A percentile compares a stretch with the other conserved stretches of the same genome.
phyloP scores from a whole-genome alignment of 2,888 invertebrate species.

The Saturnia japonica region DNA sequence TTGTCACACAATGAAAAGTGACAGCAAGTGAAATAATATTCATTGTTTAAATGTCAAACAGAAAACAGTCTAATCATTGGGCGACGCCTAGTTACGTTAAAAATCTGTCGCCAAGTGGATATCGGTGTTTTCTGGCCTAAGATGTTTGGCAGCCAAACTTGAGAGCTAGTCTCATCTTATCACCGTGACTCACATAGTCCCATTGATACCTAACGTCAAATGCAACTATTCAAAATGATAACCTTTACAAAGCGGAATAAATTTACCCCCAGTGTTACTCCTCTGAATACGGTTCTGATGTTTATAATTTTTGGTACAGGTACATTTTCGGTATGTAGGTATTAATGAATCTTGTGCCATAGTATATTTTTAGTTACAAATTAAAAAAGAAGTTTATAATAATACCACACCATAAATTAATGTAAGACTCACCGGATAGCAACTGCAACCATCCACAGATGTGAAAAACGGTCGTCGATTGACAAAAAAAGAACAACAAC shows the following conservation, averaged over 20 bases:
- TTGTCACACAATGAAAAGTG: too few relatives aligned
- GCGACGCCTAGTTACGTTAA: background rate
- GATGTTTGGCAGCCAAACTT: background rate
- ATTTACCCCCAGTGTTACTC: background rate
- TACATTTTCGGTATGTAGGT: background rate
- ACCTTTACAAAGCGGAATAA: background rate
- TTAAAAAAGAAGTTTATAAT: background rate
- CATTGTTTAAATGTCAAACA: too few relatives aligned
- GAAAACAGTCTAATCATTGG: too few relatives aligned
- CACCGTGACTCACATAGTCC: too few relatives aligned
- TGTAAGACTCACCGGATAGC: slow-evolving; percentile 90
- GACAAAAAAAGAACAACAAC: slow-evolving; percentile 96
- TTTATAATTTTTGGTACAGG: background rate
- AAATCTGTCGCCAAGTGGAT: background rate
- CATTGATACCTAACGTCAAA: too few relatives aligned
- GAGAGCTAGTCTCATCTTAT: background rate
- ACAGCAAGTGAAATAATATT: too few relatives aligned
- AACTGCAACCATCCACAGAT: slow-evolving; percentile 97
- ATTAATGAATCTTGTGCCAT: too few relatives aligned
- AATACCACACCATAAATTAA: background rate
- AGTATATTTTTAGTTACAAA: background rate
- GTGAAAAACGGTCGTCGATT: slow-evolving; percentile 94
- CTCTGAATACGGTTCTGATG: background rate
- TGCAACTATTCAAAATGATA: too few relatives aligned
- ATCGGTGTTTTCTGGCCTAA: background rate